A percentile compares a stretch with the other conserved stretches of the same genome.
These are phyloP conservation scores for Myotis findleyi DNA, from an alignment of 2,797 vertebrate species.

Conservation along the genomic window DNA sequence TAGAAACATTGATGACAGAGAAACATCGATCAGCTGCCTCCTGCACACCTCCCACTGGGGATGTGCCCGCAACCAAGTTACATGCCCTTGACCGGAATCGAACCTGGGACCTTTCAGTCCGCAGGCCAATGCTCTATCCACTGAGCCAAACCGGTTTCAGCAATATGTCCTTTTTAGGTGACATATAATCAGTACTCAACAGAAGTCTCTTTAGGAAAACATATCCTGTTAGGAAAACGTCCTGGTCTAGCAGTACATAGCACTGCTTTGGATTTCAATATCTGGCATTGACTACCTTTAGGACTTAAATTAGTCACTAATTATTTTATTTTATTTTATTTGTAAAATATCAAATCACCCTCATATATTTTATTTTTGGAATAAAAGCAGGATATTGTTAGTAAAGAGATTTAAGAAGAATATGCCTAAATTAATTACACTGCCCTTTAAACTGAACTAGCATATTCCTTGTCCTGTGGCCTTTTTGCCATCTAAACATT, in stretches of 20 bases:
- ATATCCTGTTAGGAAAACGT: neutral
- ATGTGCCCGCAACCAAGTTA: too few species aligned
- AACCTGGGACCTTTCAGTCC: too few species aligned
- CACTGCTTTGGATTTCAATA: neutral
- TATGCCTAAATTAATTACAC: neutral
- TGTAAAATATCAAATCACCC: neutral
- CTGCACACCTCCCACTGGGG: too few species aligned
- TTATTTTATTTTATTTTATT: neutral
- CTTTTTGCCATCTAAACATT: neutral
- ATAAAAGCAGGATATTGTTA: neutral
- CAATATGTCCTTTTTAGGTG: neutral
- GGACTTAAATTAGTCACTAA: neutral
- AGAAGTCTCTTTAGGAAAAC: neutral
- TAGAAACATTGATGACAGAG: too few species aligned
- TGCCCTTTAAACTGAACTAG: neutral
- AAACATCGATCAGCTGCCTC: too few species aligned
- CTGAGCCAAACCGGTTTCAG: too few species aligned
- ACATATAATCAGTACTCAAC: neutral
- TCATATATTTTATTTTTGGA: neutral
- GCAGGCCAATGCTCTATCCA: too few species aligned
- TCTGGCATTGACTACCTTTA: neutral
- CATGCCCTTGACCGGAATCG: too few species aligned
- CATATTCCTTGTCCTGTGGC: neutral
- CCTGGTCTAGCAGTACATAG: rapidly evolving
- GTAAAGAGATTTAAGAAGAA: neutral